These are phyloP conservation scores for Emys orbicularis DNA, from an alignment of 2,797 vertebrate species.

Conservation along the genomic window DNA sequence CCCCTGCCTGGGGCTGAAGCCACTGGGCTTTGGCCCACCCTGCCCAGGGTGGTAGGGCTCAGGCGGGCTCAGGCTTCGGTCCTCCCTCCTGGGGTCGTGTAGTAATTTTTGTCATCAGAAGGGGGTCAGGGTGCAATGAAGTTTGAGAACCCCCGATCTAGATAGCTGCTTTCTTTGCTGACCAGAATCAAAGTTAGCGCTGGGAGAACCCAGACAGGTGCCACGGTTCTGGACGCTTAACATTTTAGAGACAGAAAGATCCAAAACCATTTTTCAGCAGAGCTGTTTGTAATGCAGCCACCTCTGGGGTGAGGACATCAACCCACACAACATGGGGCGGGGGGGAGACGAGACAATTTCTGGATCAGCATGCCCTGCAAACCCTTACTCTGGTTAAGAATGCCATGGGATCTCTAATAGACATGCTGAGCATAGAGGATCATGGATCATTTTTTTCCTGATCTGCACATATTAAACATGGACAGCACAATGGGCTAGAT, in stretches of 20 bases:
- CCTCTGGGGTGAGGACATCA: neutral
- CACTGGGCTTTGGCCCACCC: too few species aligned
- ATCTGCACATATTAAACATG: neutral
- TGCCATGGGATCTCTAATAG: neutral
- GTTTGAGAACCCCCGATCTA: neutral
- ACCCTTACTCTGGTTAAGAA: neutral
- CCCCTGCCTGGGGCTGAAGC: too few species aligned
- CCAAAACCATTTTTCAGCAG: accelerated
- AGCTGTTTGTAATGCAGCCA: neutral
- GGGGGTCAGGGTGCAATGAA: too few species aligned
- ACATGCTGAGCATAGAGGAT: neutral
- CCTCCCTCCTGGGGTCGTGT: too few species aligned
- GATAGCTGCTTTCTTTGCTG: neutral
- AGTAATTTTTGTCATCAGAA: too few species aligned
- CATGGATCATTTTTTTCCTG: neutral
- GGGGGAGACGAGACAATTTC: neutral
- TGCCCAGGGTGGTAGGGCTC: too few species aligned
- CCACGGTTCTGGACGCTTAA: accelerated
- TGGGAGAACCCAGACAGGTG: neutral
- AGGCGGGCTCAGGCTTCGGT: too few species aligned
- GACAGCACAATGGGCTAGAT: neutral
- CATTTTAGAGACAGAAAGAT: neutral
- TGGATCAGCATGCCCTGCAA: neutral
- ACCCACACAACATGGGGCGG: neutral
- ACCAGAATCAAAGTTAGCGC: neutral